These are phyloP conservation scores for Alethe castanea DNA, from an alignment of 2,113 vertebrate genomes.

Conservation along the genomic window DNA sequence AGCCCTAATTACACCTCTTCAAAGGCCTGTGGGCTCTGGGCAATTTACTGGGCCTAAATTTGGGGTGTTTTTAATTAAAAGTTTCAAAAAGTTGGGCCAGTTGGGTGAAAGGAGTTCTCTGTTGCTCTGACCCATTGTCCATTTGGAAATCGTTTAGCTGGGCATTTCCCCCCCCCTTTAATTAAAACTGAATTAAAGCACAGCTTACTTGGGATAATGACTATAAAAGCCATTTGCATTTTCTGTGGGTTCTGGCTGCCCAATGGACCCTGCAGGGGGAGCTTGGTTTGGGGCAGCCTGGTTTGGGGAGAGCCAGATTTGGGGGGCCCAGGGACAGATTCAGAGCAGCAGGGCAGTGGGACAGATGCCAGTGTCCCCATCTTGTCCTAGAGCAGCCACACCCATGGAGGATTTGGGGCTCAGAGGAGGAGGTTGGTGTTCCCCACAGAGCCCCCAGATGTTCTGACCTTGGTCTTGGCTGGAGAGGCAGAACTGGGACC, in stretches of 20 bases:
- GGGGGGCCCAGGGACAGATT: neutral
- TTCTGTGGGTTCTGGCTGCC: neutral
- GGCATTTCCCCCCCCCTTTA: neutral
- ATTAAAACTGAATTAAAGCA: slow-evolving; percentile 2
- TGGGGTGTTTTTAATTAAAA: slow-evolving; percentile 47
- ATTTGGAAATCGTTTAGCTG: neutral
- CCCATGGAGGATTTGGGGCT: neutral
- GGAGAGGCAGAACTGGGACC: neutral
- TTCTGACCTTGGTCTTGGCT: neutral
- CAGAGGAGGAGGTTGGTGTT: neutral
- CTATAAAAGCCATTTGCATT: neutral
- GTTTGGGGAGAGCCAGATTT: neutral
- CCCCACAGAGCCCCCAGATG: neutral
- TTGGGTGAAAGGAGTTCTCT: slow-evolving; percentile 17
- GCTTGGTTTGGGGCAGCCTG: neutral
- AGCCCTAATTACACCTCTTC: slow-evolving; percentile 14
- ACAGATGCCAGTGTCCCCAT: neutral
- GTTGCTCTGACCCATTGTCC: neutral
- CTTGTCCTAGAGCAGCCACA: neutral
- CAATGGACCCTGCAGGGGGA: neutral
- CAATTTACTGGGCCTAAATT: slow-evolving; percentile 3
- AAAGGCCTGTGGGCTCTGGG: slow-evolving; percentile 21
- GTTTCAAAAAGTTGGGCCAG: neutral
- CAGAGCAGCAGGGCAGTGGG: neutral
- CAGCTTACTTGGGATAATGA: neutral